Percentiles rank a stretch among this genome's conserved stretches.
Evolutionary conservation across 2,113 vertebrate species (phyloP).

Genomic region (Narcine bancroftii): DNA sequence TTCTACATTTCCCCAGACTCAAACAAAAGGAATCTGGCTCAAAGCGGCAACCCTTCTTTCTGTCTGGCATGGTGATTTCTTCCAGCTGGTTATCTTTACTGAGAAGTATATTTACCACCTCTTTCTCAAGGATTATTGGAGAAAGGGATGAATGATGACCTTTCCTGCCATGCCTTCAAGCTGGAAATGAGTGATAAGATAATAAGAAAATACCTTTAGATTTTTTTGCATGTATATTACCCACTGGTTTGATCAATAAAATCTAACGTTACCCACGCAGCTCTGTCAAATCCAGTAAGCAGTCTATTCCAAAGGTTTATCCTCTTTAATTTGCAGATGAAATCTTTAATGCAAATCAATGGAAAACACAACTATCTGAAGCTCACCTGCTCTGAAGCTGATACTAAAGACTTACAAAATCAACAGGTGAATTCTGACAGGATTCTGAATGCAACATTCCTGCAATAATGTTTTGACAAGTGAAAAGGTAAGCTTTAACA

Average conservation of each 20-base stretch:
- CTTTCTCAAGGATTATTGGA: too few relatives aligned
- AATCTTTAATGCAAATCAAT: not conserved
- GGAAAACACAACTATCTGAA: not conserved
- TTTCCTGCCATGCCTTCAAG: too few relatives aligned
- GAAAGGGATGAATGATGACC: too few relatives aligned
- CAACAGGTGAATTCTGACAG: not conserved
- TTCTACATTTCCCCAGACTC: too few relatives aligned
- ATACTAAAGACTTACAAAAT: not conserved
- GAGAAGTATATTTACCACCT: not conserved
- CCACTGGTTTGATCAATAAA: not conserved
- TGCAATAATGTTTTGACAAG: not conserved
- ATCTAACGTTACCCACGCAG: not conserved
- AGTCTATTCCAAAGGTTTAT: not conserved
- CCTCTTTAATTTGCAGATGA: conserved; percentile 19
- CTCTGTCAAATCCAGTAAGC: not conserved
- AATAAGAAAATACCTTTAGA: not conserved
- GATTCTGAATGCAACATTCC: not conserved
- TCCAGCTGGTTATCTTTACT: too few relatives aligned
- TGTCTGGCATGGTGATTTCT: too few relatives aligned
- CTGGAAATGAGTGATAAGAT: too few relatives aligned
- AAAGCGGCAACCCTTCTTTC: too few relatives aligned
- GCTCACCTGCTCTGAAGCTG: not conserved
- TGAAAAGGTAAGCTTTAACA: not conserved
- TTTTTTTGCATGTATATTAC: not conserved
- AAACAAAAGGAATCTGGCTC: too few relatives aligned